A percentile compares a stretch with the other conserved stretches of the same genome.
Conservation (phyloP, 1,140 invertebrate species). For the Heliothis virescens region DNA sequence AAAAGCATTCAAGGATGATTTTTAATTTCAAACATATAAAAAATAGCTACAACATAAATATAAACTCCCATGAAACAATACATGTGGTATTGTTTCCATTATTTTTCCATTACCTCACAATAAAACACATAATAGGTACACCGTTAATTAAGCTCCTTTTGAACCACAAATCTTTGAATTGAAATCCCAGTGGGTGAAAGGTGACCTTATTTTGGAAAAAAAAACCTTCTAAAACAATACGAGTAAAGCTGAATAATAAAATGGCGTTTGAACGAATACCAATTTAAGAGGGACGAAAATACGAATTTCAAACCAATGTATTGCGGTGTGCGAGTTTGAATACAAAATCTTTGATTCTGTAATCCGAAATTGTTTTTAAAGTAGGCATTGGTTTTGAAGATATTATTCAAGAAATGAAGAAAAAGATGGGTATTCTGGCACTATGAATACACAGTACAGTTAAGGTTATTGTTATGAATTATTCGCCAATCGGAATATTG, state of each 20-base stretch:
- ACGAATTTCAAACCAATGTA: not conserved
- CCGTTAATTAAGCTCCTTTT: slow-evolving; percentile 13
- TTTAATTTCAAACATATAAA: too few species aligned
- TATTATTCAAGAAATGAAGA: not conserved
- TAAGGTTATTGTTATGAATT: too few species aligned
- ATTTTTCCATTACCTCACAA: not conserved
- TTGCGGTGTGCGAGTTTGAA: slow-evolving; percentile 22
- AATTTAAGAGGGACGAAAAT: slow-evolving; percentile 13
- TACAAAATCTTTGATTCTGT: slow-evolving; percentile 1
- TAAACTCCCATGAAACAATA: not conserved
- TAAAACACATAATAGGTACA: not conserved
- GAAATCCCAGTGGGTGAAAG: slow-evolving; percentile 1
- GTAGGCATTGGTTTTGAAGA: not conserved
- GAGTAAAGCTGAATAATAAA: slow-evolving; percentile 1
- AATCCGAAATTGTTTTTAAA: slow-evolving; percentile 12
- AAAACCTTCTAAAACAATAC: slow-evolving; percentile 24
- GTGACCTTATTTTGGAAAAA: slow-evolving; percentile 31
- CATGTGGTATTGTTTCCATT: too few species aligned
- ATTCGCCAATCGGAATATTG: too few species aligned
- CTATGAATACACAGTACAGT: too few species aligned
- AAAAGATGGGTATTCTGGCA: too few species aligned
- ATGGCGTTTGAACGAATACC: slow-evolving; percentile 26
- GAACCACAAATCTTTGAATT: slow-evolving; percentile 31
- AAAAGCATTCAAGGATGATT: too few species aligned
- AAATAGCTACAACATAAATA: not conserved